Base-by-base conservation (phyloP, 2,888 invertebrate species). In the Pseudolycoriella hygida region DNA sequence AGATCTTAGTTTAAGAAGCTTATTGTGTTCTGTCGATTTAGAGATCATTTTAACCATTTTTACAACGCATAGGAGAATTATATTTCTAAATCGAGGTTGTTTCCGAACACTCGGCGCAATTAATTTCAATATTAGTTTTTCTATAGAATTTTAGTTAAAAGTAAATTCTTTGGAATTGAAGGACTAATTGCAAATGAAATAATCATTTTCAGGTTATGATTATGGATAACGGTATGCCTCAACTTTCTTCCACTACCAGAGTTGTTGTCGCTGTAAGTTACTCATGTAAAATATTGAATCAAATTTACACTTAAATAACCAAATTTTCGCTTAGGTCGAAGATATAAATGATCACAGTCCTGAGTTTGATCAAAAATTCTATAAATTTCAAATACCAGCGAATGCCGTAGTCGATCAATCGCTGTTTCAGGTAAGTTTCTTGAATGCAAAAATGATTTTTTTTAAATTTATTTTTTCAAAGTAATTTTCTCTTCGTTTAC, bases 301-400 rank as follows among this genome's bases (percentile, higher is more conserved):
- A n/a, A n/a, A n/a, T n/a, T n/a, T n/a, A n/a, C n/a, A 25, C 25
- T 25, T 25, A 25, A 25, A 8, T 25, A 25, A 25, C 8, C 25
- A 25, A 4, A 25, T 8, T 6, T 25, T 25, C 25, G 8, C 8
- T 25, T 25, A 25, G 25, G 25, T 96, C 25, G 73, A 74, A 39
- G 92, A 93, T 62, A 67, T 84, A 55, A 92, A 92, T 68, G 92
- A 92, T 67, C 84, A 89, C 63, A 73, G 78, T 49, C 93, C 93
- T 2, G 76, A 77, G 54, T 90, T 89, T 66, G 78, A 83, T 57
- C 81, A 85, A 60, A 74, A 78, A 51, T 77, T 82, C 60, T 89
- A 88, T 68, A 80, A 81, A 58, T 74, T 88, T 51, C 78, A 77
- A 59, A 80, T 85, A 54, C 86, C 85, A 43, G 71, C 75, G 37